Conservation (phyloP, 1,140 invertebrate species). For the Apis florea region DNA sequence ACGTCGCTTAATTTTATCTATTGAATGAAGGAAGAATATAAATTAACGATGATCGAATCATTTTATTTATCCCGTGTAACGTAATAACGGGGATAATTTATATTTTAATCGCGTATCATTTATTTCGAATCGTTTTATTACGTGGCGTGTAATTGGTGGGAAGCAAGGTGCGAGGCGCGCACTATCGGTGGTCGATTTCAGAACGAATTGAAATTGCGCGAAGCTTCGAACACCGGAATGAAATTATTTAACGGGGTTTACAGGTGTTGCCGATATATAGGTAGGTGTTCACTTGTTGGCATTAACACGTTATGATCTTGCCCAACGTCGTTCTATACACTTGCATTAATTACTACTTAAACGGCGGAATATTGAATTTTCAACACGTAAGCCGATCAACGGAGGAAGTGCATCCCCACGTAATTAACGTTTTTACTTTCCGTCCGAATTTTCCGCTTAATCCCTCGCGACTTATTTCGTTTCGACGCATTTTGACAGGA, state of each 20-base stretch:
- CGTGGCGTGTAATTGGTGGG: neutral
- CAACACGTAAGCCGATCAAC: conserved; percentile 14
- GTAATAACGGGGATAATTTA: too few relatives aligned
- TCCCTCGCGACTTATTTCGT: too few relatives aligned
- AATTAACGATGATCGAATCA: too few relatives aligned
- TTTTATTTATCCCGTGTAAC: too few relatives aligned
- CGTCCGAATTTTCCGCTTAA: too few relatives aligned
- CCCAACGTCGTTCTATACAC: conserved; percentile 9
- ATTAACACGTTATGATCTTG: conserved; percentile 21
- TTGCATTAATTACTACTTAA: conserved; percentile 36
- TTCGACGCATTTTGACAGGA: too few relatives aligned
- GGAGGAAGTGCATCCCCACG: neutral
- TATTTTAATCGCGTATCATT: neutral
- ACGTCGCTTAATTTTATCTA: too few relatives aligned
- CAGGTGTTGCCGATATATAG: conserved; percentile 17
- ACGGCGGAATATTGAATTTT: conserved; percentile 44
- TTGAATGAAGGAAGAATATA: too few relatives aligned
- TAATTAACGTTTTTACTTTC: neutral
- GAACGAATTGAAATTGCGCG: conserved; percentile 40
- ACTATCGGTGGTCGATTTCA: conserved; percentile 10
- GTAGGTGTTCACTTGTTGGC: conserved; percentile 28
- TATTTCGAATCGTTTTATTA: neutral
- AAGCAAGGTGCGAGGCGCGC: neutral
- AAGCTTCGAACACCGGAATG: neutral
- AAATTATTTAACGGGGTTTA: conserved; percentile 48